A percentile compares a stretch with the other conserved stretches of the same genome.
Evolutionary conservation across 2,888 invertebrate genomes (phyloP).

Genomic region (Polymixis lichenea): DNA sequence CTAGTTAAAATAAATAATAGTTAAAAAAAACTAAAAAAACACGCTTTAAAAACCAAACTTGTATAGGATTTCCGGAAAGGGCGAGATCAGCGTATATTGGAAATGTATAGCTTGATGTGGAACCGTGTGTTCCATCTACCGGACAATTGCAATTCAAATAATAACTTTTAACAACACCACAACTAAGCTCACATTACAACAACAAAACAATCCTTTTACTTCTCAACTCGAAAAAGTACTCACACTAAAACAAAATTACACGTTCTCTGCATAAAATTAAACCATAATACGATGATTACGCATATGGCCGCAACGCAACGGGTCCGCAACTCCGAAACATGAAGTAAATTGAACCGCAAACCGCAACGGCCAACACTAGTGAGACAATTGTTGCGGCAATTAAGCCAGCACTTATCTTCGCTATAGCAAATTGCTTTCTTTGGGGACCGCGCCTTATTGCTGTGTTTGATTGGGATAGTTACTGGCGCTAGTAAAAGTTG

Average conservation of each 20-base stretch:
- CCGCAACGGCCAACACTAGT: conserved; percentile 68
- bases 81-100: no score
- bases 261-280: conserved; percentile 51
- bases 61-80: no score
- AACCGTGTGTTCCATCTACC: no score
- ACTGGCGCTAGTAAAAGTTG: conserved; percentile 55
- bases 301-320: conserved; percentile 47
- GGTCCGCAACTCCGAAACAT: conserved; percentile 47
- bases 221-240: conserved; percentile 47
- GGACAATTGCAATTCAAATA: neutral
- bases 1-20: no score
- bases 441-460: conserved; percentile 73
- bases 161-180: neutral
- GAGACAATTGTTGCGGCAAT: conserved; percentile 80
- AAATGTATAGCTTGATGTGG: no score
- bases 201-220: conserved; percentile 23
- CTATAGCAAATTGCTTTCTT: conserved; percentile 82
- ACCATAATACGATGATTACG: conserved; percentile 60
- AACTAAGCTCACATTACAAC: neutral
- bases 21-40: no score
- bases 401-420: conserved; percentile 78
- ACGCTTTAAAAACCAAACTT: no score
- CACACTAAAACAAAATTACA: conserved; percentile 51
- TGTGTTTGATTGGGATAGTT: conserved; percentile 68
- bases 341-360: conserved; percentile 68